Conservation (phyloP, 2,888 invertebrate species). For the Hirtodrosophila trivittata region DNA sequence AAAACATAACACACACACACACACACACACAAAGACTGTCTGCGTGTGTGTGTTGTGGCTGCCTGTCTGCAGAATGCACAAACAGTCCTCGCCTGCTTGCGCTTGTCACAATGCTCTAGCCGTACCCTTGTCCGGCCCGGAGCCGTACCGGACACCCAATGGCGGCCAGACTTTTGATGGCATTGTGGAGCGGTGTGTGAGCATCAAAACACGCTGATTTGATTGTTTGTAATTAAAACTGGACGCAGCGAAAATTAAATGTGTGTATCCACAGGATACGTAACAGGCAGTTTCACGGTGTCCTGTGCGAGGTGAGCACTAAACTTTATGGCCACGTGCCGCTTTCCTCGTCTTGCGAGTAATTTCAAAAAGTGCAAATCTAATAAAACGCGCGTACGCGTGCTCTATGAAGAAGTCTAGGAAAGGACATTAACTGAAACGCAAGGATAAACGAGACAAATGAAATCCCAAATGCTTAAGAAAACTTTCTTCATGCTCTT, state of each 20-base stretch:
- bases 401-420: no score
- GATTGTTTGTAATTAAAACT: constrained; percentile 81
- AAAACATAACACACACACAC: constrained; percentile 52
- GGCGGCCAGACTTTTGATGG: constrained; percentile 24
- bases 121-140: constrained; percentile 3
- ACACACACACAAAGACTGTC: neutral
- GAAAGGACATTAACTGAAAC: neutral
- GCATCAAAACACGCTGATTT: constrained; percentile 71
- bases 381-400: no score
- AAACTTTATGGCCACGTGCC: constrained; percentile 70
- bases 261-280: constrained; percentile 57
- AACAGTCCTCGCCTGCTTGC: constrained; percentile 38
- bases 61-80: constrained; percentile 49
- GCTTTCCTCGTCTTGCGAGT: constrained; percentile 39
- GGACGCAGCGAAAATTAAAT: constrained; percentile 74
- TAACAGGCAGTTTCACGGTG: constrained; percentile 4
- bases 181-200: constrained; percentile 15
- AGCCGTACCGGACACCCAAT: neutral
- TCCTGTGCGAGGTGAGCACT: constrained; percentile 39
- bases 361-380: constrained; percentile 62
- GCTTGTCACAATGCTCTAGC: constrained; percentile 25
- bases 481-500: constrained; percentile 30
- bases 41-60: constrained; percentile 13
- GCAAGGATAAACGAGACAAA: constrained; percentile 16
- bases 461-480: constrained; percentile 28